Evolutionary conservation across 2,113 vertebrate species (phyloP).

Genomic region (Chroicocephalus ridibundus): DNA sequence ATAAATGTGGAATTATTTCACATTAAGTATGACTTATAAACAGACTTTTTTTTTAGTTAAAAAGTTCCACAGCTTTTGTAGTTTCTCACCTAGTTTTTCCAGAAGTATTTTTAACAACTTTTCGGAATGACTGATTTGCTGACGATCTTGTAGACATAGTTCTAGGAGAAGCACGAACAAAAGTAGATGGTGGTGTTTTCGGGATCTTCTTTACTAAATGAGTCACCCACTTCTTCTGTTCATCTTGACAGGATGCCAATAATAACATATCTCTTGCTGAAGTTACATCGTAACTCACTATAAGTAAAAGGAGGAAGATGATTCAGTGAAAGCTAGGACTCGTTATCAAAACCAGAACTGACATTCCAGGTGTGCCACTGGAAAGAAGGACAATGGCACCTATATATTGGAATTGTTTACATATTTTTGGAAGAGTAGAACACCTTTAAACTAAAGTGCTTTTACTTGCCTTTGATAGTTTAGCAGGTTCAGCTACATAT

Average conservation of each 20-base stretch:
- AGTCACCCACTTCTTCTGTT: slow-evolving; percentile 98
- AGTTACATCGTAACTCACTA: slow-evolving; percentile 97
- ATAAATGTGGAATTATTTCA: not conserved
- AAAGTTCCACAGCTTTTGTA: not conserved
- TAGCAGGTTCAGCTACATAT: not conserved
- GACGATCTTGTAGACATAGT: slow-evolving; percentile 90
- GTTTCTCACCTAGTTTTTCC: slow-evolving; percentile 91
- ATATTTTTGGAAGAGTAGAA: not conserved
- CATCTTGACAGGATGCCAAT: slow-evolving; percentile 92
- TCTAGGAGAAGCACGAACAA: slow-evolving; percentile 92
- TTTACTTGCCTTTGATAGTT: not conserved
- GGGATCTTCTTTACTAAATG: slow-evolving; percentile 99
- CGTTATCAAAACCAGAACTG: not conserved
- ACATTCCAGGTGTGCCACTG: not conserved
- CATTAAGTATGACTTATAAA: not conserved
- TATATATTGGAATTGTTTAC: not conserved
- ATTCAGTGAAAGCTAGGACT: not conserved
- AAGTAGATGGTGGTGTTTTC: slow-evolving; percentile 91
- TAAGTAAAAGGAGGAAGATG: not conserved
- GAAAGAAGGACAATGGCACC: not conserved
- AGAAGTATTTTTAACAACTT: slow-evolving; percentile 91
- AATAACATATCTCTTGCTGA: slow-evolving; percentile 96
- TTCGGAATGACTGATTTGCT: slow-evolving; percentile 97
- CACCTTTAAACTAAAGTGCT: not conserved
- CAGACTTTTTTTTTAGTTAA: not conserved